phyloP scores from a whole-genome alignment of 1,140 invertebrate genomes.

The Armadillidium nasatum region DNA sequence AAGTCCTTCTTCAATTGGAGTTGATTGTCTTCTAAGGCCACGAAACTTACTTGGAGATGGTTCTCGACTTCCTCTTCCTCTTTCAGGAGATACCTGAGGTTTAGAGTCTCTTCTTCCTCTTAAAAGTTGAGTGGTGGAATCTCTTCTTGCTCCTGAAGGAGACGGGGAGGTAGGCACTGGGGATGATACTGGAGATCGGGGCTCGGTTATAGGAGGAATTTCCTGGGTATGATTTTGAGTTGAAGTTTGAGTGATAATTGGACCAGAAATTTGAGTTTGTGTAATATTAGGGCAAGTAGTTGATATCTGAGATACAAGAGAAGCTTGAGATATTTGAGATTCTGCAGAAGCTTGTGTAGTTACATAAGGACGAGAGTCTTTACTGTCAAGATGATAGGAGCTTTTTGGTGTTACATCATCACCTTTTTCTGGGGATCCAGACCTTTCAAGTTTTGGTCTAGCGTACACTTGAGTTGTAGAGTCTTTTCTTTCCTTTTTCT shows the following conservation, averaged over 20 bases:
- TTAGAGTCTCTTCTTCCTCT: slow-evolving; percentile 63
- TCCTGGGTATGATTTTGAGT: slow-evolving; percentile 21
- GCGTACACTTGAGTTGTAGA: slow-evolving; percentile 43
- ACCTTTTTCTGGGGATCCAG: slow-evolving; percentile 33
- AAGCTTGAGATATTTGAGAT: slow-evolving; percentile 35
- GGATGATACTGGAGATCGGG: slow-evolving; percentile 41
- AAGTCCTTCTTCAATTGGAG: slow-evolving; percentile 71
- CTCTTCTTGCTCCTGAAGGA: slow-evolving; percentile 62
- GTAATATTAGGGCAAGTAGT: background rate
- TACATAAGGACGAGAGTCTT: slow-evolving; percentile 32
- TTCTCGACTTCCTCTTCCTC: slow-evolving; percentile 53
- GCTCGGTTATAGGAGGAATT: slow-evolving; percentile 26
- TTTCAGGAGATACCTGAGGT: slow-evolving; percentile 63
- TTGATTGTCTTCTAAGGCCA: slow-evolving; percentile 74
- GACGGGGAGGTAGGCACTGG: slow-evolving; percentile 44
- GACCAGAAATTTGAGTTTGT: background rate
- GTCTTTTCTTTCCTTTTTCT: slow-evolving; percentile 40
- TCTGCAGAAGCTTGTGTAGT: slow-evolving; percentile 35
- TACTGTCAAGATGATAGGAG: slow-evolving; percentile 35
- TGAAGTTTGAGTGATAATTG: slow-evolving; percentile 20
- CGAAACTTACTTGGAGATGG: slow-evolving; percentile 58
- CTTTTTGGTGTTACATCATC: slow-evolving; percentile 31
- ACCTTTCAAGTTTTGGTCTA: slow-evolving; percentile 36
- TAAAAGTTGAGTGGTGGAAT: slow-evolving; percentile 74
- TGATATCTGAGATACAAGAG: background rate